Evolutionary conservation across 2,888 invertebrate species (phyloP), one percentile per base, ranked within the genome.

Genomic region (Drosophila mimetica): DNA sequence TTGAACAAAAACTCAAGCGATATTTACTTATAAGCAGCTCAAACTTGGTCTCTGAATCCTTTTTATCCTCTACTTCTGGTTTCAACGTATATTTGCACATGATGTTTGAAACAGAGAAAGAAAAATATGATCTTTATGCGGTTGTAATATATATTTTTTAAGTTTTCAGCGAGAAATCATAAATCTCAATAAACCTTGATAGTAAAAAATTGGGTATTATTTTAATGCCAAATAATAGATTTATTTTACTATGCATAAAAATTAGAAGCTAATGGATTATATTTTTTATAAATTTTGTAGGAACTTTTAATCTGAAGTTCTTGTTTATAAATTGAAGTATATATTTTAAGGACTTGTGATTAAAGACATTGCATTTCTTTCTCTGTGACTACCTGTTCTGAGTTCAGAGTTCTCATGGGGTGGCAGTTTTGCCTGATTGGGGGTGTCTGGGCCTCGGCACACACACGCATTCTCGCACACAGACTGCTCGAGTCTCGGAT

Each of bases 31-130:
- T 54, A 54, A 70, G 54, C 63, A 55, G 46, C 63, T 55, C 39
- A 48, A 32, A 63, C 71, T 46, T 71, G 20, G 37, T 37, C 30
- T 30, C 53, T 28, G 39, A 61, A 70, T 70, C 70, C 69, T 52
- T 52, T 53, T 28, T 53, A 70, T 60, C 50, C 61, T 37, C 1
- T 20, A 14, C 20, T 44, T 47, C 9, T 50, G 63, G 70, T 72
- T 65, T 48, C 39, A 50, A 36, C 37, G 63, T 59, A 66, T 77
- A 72, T 85, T 82, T 85, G 67, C 85, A 73, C 84, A 84, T 61
- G 79, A 76, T 76, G 59, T 74, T 79, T 71, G 69, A 67, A 73
- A 79, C 46, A 61, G 42, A 32, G 42, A 32, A 39, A 32, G 4
- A 32, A 5, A 51, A 57, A 57, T 14, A 20, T 3, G 6, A 13